phyloP scores from a whole-genome alignment of 2,113 vertebrate genomes.

The Elephas maximus region DNA sequence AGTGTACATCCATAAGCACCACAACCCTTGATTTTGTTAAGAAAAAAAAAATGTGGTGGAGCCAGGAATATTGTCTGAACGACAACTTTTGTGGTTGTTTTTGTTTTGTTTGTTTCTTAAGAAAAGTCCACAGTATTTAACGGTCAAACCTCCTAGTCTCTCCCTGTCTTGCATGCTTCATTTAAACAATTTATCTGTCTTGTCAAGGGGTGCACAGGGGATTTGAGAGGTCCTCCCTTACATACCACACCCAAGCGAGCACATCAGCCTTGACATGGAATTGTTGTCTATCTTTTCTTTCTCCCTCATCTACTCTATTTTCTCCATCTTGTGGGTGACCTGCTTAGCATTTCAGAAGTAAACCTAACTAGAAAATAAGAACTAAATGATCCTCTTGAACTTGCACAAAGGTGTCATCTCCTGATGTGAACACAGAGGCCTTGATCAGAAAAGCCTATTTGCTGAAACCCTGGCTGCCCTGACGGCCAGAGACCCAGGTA shows the following conservation, averaged over 20 bases:
- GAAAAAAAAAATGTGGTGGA: background rate
- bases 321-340: conserved; percentile 32
- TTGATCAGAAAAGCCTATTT: background rate
- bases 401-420: background rate
- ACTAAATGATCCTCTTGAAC: conserved; percentile 13
- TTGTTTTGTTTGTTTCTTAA: background rate
- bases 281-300: background rate
- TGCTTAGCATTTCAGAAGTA: conserved; percentile 56
- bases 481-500: background rate
- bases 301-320: conserved; percentile 20
- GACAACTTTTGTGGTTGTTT: background rate
- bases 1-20: background rate
- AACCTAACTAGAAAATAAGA: conserved; percentile 21
- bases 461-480: background rate
- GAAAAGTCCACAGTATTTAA: background rate
- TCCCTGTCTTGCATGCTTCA: background rate
- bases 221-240: background rate
- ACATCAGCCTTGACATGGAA: background rate
- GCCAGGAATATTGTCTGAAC: background rate
- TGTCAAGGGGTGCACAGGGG: too few species aligned
- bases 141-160: background rate
- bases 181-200: background rate
- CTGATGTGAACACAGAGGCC: background rate
- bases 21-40: background rate
- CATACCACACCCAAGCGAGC: background rate